phyloP scores from a whole-genome alignment of 2,797 vertebrate genomes.

The Tokudaia muenninki region DNA sequence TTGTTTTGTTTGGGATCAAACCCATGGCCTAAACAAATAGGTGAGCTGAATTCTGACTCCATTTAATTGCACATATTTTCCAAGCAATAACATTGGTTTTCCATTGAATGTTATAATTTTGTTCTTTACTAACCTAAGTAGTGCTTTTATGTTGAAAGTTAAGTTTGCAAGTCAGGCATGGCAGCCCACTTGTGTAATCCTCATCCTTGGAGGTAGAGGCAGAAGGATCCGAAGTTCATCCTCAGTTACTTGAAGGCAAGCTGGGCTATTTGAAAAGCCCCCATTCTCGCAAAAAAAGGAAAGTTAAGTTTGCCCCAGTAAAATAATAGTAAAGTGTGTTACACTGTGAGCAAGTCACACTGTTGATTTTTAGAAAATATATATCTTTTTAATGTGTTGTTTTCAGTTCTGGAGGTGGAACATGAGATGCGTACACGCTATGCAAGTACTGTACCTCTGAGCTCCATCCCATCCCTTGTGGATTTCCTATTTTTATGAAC shows the following conservation, averaged over 20 bases:
- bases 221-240: not conserved
- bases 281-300: not conserved
- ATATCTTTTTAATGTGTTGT: not conserved
- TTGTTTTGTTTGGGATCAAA: not conserved
- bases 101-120: slow-evolving; percentile 3
- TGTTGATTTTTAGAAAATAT: not conserved
- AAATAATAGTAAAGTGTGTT: not conserved
- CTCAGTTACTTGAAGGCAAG: not conserved
- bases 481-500: not conserved
- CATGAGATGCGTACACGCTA: not conserved
- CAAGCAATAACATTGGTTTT: slow-evolving; percentile 11
- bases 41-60: not conserved
- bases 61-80: slow-evolving; percentile 32
- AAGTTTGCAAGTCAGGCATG: not conserved
- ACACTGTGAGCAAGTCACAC: slow-evolving; percentile 31
- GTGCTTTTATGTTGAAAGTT: slow-evolving; percentile 16
- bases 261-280: not conserved
- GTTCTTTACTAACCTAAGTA: slow-evolving; percentile 31
- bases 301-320: slow-evolving; percentile 52
- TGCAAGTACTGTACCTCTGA: not conserved
- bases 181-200: not conserved
- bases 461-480: not conserved
- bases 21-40: not conserved
- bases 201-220: not conserved
- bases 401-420: not conserved